Conservation (phyloP, 2,797 vertebrate species). For the Dendrocincla fuliginosa region DNA sequence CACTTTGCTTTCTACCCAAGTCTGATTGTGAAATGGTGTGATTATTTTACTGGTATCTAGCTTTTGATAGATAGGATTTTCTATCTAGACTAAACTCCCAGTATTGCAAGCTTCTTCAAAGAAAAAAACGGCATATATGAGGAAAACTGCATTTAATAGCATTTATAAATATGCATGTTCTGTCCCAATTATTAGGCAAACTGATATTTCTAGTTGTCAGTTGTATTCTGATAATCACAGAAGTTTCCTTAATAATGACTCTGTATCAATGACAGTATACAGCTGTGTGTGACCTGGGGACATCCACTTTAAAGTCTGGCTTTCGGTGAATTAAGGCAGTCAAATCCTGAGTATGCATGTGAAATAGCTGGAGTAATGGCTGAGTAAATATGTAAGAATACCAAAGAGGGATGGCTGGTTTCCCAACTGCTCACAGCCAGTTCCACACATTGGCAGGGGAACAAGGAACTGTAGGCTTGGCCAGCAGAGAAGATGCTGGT, state of each 20-base stretch:
- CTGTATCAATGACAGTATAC: background rate
- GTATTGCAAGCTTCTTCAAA: background rate
- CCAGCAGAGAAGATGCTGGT: background rate
- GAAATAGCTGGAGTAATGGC: background rate
- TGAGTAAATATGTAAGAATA: background rate
- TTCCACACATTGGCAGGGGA: background rate
- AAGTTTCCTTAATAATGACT: background rate
- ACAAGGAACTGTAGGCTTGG: background rate
- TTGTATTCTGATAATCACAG: background rate
- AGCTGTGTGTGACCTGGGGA: background rate
- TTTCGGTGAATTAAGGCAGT: background rate
- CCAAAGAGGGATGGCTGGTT: background rate
- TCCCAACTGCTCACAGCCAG: background rate
- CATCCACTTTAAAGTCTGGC: background rate
- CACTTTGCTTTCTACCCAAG: background rate
- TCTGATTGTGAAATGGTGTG: background rate
- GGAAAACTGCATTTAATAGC: background rate
- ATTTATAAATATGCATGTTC: background rate
- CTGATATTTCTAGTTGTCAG: background rate
- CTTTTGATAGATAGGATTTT: background rate
- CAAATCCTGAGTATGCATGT: background rate
- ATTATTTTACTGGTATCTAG: background rate
- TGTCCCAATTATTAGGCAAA: background rate
- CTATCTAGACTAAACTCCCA: background rate
- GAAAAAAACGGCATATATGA: background rate